A percentile compares a stretch with the other conserved stretches of the same genome.
Evolutionary conservation across 1,140 invertebrate genomes (phyloP).

Genomic region (Scaptomyza graminum): DNA sequence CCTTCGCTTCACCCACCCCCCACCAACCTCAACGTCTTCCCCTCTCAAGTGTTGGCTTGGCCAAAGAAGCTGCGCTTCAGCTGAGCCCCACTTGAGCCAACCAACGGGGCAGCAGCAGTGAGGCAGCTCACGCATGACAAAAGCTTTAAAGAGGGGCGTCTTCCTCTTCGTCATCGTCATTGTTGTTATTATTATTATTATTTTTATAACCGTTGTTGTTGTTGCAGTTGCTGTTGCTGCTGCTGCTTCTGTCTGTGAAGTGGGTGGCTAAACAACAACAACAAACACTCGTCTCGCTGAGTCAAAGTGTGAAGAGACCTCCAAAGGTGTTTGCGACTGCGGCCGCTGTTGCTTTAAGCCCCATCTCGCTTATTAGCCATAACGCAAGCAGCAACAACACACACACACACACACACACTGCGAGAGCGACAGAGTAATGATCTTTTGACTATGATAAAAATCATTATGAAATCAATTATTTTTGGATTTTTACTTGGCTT

Average conservation of each 20-base stretch:
- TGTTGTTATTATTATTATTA: slow-evolving; percentile 31
- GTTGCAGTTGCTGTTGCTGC: too few species aligned
- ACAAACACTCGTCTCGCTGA: slow-evolving; percentile 63
- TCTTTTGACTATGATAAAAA: neutral
- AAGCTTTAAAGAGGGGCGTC: slow-evolving; percentile 71
- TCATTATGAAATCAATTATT: too few species aligned
- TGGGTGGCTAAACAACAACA: slow-evolving; percentile 67
- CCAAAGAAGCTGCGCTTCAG: slow-evolving; percentile 70
- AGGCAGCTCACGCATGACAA: slow-evolving; percentile 61
- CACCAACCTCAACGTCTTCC: neutral
- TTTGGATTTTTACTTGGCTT: too few species aligned
- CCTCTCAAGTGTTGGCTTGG: slow-evolving; percentile 47
- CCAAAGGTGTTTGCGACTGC: slow-evolving; percentile 67
- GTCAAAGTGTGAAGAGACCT: slow-evolving; percentile 59
- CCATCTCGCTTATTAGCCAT: slow-evolving; percentile 68
- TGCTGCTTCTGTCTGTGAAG: slow-evolving; percentile 36
- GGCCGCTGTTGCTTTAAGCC: slow-evolving; percentile 20
- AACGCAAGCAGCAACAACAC: slow-evolving; percentile 17
- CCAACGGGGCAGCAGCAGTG: neutral
- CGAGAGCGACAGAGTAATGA: neutral
- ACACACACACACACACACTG: neutral
- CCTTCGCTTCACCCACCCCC: neutral
- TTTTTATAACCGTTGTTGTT: slow-evolving; percentile 11
- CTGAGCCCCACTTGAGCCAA: slow-evolving; percentile 58
- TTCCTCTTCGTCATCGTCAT: slow-evolving; percentile 37